Conservation (phyloP, 2,113 vertebrate genomes). For the Myrmophylax atrothorax region DNA sequence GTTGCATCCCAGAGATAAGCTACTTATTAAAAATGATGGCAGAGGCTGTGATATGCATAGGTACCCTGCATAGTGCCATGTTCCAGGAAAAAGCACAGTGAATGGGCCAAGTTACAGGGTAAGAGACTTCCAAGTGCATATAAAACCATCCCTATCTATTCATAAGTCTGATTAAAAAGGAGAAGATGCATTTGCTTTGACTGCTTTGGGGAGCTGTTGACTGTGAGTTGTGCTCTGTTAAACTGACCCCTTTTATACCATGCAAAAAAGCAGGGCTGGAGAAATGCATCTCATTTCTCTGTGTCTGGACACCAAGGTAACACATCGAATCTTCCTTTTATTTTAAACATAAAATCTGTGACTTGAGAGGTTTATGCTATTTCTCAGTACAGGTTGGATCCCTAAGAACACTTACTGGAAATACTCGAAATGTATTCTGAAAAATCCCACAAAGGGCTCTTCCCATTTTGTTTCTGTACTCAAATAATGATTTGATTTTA, state of each 20-base stretch:
- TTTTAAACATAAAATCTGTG: neutral
- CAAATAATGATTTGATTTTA: neutral
- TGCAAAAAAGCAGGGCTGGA: neutral
- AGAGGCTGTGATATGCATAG: slow-evolving; percentile 28
- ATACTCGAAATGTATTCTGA: neutral
- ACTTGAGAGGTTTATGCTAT: neutral
- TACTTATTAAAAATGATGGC: slow-evolving; percentile 52
- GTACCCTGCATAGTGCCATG: neutral
- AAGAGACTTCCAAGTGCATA: neutral
- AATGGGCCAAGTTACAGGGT: neutral
- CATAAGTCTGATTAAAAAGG: neutral
- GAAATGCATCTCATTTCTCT: neutral
- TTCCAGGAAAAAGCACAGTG: slow-evolving; percentile 16
- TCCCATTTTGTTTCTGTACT: neutral
- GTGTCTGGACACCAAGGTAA: neutral
- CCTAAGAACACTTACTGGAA: neutral
- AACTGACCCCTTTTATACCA: neutral
- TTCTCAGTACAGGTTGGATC: neutral
- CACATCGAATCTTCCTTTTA: neutral
- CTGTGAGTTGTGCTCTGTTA: neutral
- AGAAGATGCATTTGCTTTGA: neutral
- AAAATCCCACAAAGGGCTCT: neutral
- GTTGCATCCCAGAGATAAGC: slow-evolving; percentile 52
- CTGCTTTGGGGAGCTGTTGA: neutral
- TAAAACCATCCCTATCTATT: neutral